Conservation (phyloP, 2,888 invertebrate species). For the Apotomis capreana region DNA sequence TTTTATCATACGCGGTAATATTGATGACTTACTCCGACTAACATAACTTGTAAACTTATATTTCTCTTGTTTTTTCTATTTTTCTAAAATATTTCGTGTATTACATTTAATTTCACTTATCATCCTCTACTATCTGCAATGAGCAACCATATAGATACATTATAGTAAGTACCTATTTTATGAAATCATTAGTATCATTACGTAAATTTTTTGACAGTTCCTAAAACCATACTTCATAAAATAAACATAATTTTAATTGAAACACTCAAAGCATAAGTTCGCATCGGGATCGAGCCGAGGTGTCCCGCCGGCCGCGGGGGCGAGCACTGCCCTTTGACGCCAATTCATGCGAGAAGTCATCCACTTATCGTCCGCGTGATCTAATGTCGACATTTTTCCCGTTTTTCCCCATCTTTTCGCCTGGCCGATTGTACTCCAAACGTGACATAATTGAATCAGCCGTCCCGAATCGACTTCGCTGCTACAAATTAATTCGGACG, state of each 20-base stretch:
- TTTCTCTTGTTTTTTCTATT: no score
- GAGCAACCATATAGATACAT: no score
- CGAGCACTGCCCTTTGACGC: slow-evolving; percentile 76
- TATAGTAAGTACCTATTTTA: no score
- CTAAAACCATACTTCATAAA: not conserved
- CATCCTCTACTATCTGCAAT: no score
- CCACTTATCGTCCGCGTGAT: slow-evolving; percentile 79
- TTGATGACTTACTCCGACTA: no score
- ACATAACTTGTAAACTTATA: no score
- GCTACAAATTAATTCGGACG: slow-evolving; percentile 76
- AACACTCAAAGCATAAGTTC: not conserved
- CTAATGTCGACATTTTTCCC: slow-evolving; percentile 79
- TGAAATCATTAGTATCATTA: no score
- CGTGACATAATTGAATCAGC: slow-evolving; percentile 79
- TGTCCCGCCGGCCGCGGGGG: slow-evolving; percentile 47
- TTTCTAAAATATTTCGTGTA: no score
- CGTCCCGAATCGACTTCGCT: slow-evolving; percentile 58
- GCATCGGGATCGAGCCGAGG: slow-evolving; percentile 1
- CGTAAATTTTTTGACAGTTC: no score
- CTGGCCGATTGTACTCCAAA: slow-evolving; percentile 69
- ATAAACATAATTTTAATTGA: not conserved
- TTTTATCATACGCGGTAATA: no score
- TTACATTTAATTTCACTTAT: no score
- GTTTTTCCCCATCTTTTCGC: slow-evolving; percentile 79
- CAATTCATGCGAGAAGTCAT: slow-evolving; percentile 81